Evolutionary conservation across 2,888 invertebrate genomes (phyloP), one percentile per base, ranked within the genome.

Genomic region (Drosophila multiciliata): DNA sequence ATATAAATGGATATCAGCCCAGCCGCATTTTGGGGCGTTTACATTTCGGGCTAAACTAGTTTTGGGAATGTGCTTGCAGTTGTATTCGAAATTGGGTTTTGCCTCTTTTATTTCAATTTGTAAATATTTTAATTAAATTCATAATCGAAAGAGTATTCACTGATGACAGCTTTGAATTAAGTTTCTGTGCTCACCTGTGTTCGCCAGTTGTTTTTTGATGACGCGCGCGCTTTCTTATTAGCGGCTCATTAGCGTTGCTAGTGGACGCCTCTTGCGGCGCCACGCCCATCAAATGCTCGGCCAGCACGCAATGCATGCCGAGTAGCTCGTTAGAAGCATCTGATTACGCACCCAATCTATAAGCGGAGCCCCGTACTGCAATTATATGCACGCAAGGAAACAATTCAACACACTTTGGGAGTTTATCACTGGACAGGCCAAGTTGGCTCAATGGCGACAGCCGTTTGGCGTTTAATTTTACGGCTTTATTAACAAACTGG

Each of bases 301-400:
- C 45, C 58, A 12, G 53, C 57, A 67, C 74, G 71, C 80, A 68
- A 66, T 58, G 15, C 5, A 12, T 42, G 23, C 42, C n/a, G 11
- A 0, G 26, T 60, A 45, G 68, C 61, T 80, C 55, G 68, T 80
- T 75, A 73, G 54, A 11, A 63, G 62, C 53, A 58, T 64, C 81
- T 78, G 75, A 78, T 73, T 80, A 78, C 70, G 78, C 81, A 73
- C 42, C 66, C 72, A 77, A 75, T 79, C 73, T 70, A 71, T 50
- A 65, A 66, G 45, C 57, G 36, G 36, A 35, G 36, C 58, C 8
- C 17, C n/a, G 26, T 7, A 55, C 73, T 67, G 80, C 82, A 89
- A 87, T 87, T 87, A 87, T 75, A 69, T 82, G 87, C 87, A 89
- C 87, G 87, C 87, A 81, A 89, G 78, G 85, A 87, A 89, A 87